Percentiles rank a stretch among this genome's conserved stretches.
phyloP scores from a whole-genome alignment of 1,140 invertebrate genomes.

The Battus philenor region DNA sequence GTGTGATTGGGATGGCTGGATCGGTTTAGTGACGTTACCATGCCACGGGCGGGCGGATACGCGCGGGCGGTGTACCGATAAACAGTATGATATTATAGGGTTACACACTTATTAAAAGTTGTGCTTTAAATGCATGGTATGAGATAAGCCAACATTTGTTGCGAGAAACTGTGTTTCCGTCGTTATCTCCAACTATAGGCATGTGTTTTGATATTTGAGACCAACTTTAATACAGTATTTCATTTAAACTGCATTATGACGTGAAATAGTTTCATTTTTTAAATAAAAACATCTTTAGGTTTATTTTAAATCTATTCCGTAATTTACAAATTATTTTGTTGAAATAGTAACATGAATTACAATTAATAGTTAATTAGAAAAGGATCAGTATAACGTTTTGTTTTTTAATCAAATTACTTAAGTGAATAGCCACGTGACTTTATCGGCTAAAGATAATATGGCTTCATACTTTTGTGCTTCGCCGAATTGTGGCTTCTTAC shows the following conservation, averaged over 20 bases:
- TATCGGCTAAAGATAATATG: constrained; percentile 40
- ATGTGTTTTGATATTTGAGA: constrained; percentile 2
- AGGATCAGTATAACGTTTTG: constrained; percentile 5
- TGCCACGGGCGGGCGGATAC: constrained; percentile 21
- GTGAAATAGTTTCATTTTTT: background rate
- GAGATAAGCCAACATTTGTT: constrained; percentile 57
- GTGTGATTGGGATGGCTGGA: constrained; percentile 27
- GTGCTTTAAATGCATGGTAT: constrained; percentile 49
- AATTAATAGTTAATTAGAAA: background rate
- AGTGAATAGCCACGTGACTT: constrained; percentile 36
- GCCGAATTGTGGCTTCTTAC: constrained; percentile 56
- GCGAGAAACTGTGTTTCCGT: constrained; percentile 29
- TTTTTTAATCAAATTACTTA: constrained; percentile 41
- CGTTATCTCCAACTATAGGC: constrained; percentile 16
- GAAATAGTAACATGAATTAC: background rate
- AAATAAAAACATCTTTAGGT: too few species aligned
- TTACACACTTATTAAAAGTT: constrained; percentile 62
- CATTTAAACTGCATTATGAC: background rate
- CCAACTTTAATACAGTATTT: background rate
- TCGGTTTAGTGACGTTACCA: constrained; percentile 15
- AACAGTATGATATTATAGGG: constrained; percentile 61
- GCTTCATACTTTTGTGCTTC: constrained; percentile 50
- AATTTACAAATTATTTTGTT: background rate
- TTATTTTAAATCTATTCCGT: too few species aligned
- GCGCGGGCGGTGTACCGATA: constrained; percentile 44